These are phyloP conservation scores for Xylocopa sonorina DNA, from an alignment of 1,140 invertebrate genomes.

Conservation along the genomic window DNA sequence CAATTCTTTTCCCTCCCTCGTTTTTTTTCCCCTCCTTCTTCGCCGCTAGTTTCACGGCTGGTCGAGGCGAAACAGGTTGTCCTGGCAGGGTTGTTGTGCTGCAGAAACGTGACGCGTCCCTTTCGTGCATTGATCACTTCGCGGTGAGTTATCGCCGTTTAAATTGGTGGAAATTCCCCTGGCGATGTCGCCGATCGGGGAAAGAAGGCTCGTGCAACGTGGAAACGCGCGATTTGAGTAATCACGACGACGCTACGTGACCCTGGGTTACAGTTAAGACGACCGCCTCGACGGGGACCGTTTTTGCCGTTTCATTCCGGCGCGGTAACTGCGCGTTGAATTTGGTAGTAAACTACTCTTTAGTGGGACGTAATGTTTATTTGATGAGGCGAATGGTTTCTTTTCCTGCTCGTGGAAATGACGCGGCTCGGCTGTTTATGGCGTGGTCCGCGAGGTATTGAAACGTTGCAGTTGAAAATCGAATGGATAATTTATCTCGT, in stretches of 20 bases:
- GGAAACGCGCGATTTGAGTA: conserved; percentile 6
- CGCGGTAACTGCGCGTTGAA: not conserved
- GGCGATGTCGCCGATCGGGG: not conserved
- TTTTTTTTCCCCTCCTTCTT: not conserved
- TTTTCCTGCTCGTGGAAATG: not conserved
- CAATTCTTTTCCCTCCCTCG: not conserved
- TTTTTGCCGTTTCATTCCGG: not conserved
- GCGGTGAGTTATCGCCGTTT: conserved; percentile 1
- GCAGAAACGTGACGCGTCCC: conserved; percentile 20
- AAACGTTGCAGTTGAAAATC: not conserved
- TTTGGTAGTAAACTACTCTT: not conserved
- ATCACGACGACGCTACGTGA: not conserved
- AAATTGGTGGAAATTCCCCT: conserved; percentile 32
- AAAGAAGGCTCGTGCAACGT: not conserved
- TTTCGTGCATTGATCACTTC: not conserved
- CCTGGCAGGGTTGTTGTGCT: conserved; percentile 13
- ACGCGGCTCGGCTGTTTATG: not conserved
- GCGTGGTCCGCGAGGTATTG: not conserved
- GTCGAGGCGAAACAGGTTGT: not conserved
- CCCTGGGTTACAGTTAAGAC: not conserved
- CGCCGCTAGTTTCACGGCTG: too few relatives aligned
- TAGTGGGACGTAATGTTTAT: not conserved
- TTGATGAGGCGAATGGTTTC: not conserved
- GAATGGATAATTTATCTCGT: too few relatives aligned
- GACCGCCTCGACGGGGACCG: not conserved